Evolutionary conservation across 1,140 invertebrate species (phyloP).

Genomic region (Procambarus clarkii): DNA sequence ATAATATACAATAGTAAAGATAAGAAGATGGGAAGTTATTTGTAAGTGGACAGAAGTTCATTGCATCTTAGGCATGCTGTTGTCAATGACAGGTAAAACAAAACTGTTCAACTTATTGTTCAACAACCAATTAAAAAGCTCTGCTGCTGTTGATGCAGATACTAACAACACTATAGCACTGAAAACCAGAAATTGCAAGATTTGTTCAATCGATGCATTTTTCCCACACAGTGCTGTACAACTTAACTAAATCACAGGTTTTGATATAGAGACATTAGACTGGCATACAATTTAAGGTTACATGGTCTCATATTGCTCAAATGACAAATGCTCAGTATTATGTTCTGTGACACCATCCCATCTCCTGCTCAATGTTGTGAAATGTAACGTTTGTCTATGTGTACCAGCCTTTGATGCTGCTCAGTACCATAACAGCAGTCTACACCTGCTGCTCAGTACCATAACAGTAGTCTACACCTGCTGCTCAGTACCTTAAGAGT

Average conservation of each 20-base stretch:
- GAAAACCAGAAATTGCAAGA: background rate
- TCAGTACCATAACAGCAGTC: too few species aligned
- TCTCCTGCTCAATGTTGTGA: background rate
- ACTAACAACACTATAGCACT: background rate
- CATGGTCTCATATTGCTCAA: slow-evolving; percentile 3
- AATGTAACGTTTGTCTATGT: background rate
- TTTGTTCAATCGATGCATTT: background rate
- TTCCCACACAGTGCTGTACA: background rate
- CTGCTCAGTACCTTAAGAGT: too few species aligned
- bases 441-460: too few species aligned
- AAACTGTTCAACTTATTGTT: too few species aligned
- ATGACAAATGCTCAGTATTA: background rate
- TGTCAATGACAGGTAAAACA: too few species aligned
- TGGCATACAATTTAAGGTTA: background rate
- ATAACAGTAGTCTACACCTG: too few species aligned
- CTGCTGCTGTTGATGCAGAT: too few species aligned
- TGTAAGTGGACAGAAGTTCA: background rate
- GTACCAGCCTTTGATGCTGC: too few species aligned
- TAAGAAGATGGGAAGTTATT: background rate
- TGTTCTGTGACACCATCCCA: background rate
- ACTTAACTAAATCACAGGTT: background rate
- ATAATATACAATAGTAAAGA: background rate
- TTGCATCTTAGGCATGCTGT: too few species aligned
- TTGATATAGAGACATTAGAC: background rate
- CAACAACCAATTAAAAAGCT: too few species aligned